Evolutionary conservation across 2,888 invertebrate species (phyloP).

Genomic region (Furcula furcula): DNA sequence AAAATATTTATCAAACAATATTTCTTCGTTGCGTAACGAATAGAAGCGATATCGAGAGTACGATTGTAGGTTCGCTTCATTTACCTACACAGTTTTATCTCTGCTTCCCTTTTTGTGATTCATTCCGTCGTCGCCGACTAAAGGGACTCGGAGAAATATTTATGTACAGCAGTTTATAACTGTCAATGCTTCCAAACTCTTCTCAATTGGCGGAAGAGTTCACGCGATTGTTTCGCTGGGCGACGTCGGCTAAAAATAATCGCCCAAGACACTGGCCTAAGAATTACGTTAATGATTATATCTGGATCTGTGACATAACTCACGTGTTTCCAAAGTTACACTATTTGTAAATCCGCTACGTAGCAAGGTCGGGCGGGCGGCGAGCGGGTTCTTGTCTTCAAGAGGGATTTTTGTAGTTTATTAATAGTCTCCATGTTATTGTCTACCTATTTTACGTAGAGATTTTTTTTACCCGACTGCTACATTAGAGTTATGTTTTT

Average conservation of each 20-base stretch:
- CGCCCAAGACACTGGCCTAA: slow-evolving; percentile 50
- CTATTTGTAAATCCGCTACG: slow-evolving; percentile 13
- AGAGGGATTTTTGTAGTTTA: too few species aligned
- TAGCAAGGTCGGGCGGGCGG: slow-evolving; percentile 8
- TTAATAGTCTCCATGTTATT: too few species aligned
- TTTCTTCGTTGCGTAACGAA: not conserved
- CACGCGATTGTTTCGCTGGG: slow-evolving; percentile 57
- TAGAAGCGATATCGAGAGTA: slow-evolving; percentile 1
- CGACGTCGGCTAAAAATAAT: slow-evolving; percentile 57
- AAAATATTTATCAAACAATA: slow-evolving; percentile 1
- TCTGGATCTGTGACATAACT: slow-evolving; percentile 34
- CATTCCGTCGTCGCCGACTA: slow-evolving; percentile 19
- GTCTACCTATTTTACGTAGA: too few species aligned
- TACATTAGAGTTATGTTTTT: too few species aligned
- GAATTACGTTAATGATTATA: slow-evolving; percentile 45
- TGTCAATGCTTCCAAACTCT: slow-evolving; percentile 55
- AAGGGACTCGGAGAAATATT: slow-evolving; percentile 38
- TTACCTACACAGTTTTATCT: slow-evolving; percentile 15
- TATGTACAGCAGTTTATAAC: slow-evolving; percentile 56
- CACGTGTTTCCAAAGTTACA: slow-evolving; percentile 30
- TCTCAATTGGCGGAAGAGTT: slow-evolving; percentile 65
- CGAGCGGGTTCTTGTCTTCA: slow-evolving; percentile 2
- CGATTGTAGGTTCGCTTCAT: slow-evolving; percentile 12
- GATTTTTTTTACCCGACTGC: too few species aligned
- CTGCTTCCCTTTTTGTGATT: slow-evolving; percentile 28